Conservation (phyloP, 2,113 vertebrate genomes). For the Cyrtonyx montezumae region DNA sequence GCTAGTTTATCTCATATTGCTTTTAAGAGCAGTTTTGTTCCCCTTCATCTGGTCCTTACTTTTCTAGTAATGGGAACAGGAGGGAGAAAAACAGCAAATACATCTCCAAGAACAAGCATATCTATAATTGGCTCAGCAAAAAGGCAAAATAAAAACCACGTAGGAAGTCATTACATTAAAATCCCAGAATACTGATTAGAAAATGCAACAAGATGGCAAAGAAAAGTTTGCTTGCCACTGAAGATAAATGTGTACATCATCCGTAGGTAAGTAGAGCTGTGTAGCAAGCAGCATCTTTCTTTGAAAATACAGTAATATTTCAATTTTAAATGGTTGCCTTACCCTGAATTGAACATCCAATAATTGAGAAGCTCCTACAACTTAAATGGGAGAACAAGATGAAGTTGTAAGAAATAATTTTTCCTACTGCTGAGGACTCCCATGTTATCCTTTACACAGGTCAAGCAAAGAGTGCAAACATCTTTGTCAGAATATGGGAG, state of each 20-base stretch:
- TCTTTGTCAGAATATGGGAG: neutral
- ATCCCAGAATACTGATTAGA: neutral
- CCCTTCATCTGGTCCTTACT: neutral
- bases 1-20: neutral
- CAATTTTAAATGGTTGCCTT: neutral
- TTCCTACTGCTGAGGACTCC: neutral
- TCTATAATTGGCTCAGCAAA: neutral
- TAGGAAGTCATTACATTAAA: neutral
- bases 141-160: neutral
- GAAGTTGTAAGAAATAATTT: neutral
- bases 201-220: neutral
- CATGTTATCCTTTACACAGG: neutral
- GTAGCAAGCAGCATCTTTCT: neutral
- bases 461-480: neutral
- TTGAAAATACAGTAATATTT: neutral
- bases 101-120: neutral
- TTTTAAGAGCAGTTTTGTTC: neutral
- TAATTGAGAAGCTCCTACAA: neutral
- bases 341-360: neutral
- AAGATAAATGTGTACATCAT: neutral
- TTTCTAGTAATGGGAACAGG: neutral
- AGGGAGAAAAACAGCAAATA: neutral
- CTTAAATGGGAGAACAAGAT: neutral
- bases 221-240: neutral
- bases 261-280: neutral